Base-by-base conservation (phyloP, 1,140 invertebrate genomes). In the Lepidurus packardi region DNA sequence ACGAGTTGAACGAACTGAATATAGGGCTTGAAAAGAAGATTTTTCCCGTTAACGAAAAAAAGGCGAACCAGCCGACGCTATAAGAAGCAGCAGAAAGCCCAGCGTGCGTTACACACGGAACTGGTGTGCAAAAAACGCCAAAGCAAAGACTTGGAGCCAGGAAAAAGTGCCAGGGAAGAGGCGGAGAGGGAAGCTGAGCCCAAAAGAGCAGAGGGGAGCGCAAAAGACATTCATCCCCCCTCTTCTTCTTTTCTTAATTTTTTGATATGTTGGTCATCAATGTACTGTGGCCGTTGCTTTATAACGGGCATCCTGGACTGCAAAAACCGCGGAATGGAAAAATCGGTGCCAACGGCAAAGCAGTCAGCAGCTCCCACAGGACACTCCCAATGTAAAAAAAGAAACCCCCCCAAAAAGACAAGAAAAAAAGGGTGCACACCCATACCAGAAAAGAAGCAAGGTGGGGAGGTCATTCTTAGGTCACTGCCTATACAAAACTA, bases 1-100 rank as follows among this genome's bases (percentile, higher is more conserved):
- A 65, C 53, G 53, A 65, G 53, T 65, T 65, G 53, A 65, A 65
- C 53, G 53, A 65, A 65, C 53, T 65, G 53, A 21, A 65, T 65
- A 21, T 65, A 65, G 53, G 53, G 21, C 7, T 65, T 47, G 45
- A 16, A 65, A 65, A 65, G 53, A 21, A 21, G 21, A 65, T 65
- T 65, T 65, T 65, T 65, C 53, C 53, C 53, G 53, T 65, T 65
- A 9, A 65, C 21, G 53, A 65, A 65, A 65, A 65, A 65, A 65
- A 65, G 53, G 21, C 53, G 21, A 65, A 65, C 53, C 16, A 21
- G 13, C 16, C 53, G 53, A 65, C 16, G 5, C 45, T 7, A 65
- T 21, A 65, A 65, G 53, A 0, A 16, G 53, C 16, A 65, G 53
- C 16, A 65, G 21, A 65, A 21, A 65, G 16, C 53, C 53, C 34